Evolutionary conservation across 2,113 vertebrate genomes (phyloP).

Genomic region (Manacus vitellinus): DNA sequence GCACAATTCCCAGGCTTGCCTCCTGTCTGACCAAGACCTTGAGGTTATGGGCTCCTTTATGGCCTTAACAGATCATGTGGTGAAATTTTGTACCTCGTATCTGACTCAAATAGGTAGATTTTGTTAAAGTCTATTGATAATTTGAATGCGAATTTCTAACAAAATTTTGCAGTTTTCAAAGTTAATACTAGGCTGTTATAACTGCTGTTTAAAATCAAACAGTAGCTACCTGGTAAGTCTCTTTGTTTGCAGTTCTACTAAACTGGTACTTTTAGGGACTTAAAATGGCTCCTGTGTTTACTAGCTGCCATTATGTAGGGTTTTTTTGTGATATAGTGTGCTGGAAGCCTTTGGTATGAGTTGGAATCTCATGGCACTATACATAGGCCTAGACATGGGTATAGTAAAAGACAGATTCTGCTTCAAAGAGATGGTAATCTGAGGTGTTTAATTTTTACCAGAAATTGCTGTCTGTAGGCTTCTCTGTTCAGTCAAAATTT

Average conservation of each 20-base stretch:
- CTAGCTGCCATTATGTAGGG: background rate
- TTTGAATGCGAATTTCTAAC: background rate
- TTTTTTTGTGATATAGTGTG: background rate
- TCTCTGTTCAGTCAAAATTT: background rate
- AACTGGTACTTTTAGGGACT: background rate
- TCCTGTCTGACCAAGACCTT: background rate
- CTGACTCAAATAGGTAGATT: background rate
- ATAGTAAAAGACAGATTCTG: conserved; percentile 13
- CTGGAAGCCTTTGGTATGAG: background rate
- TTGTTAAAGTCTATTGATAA: background rate
- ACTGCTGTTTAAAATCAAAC: background rate
- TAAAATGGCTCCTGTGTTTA: background rate
- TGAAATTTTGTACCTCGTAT: background rate
- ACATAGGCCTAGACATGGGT: background rate
- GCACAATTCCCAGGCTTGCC: background rate
- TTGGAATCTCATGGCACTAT: background rate
- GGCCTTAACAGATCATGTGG: background rate
- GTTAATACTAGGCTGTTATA: background rate
- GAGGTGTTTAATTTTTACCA: conserved; percentile 43
- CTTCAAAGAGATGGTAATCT: conserved; percentile 64
- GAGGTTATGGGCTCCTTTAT: background rate
- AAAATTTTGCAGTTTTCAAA: background rate
- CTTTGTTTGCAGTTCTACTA: background rate
- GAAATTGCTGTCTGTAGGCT: conserved; percentile 26
- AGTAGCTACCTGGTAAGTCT: background rate